These are phyloP conservation scores for Chlorops oryzae DNA, from an alignment of 1,140 invertebrate genomes.

Conservation along the genomic window DNA sequence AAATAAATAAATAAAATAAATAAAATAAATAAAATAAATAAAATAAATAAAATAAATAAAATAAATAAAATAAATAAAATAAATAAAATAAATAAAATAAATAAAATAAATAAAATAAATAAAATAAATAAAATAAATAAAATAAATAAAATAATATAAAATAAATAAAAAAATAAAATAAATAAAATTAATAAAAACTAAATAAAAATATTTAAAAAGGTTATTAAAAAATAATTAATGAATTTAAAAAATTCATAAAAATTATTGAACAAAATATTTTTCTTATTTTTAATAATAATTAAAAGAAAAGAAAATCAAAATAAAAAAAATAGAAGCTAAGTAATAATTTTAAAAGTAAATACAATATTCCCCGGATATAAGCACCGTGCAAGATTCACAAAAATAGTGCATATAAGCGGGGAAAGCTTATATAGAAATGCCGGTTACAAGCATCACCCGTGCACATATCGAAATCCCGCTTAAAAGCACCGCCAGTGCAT, in stretches of 20 bases:
- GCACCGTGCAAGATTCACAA: too few relatives aligned
- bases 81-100: not conserved
- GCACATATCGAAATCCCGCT: too few relatives aligned
- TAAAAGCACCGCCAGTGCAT: too few relatives aligned
- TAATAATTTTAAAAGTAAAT: too few relatives aligned
- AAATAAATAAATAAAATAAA: not conserved
- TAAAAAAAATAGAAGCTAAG: not conserved
- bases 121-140: not conserved
- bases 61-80: not conserved
- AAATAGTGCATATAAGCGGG: too few relatives aligned
- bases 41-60: not conserved
- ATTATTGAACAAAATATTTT: too few relatives aligned
- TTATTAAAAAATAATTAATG: not conserved
- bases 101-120: not conserved
- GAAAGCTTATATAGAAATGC: too few relatives aligned
- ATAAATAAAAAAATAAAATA: too few relatives aligned
- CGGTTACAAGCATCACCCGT: too few relatives aligned
- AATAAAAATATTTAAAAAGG: not conserved
- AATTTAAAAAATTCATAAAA: not conserved
- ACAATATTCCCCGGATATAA: too few relatives aligned
- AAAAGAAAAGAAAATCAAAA: not conserved
- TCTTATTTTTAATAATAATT: too few relatives aligned
- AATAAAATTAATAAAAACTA: constrained; percentile 8
- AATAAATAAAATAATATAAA: too few relatives aligned
- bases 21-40: not conserved